Evolutionary conservation across 2,113 vertebrate species (phyloP).

Genomic region (Antechinus stuartii): DNA sequence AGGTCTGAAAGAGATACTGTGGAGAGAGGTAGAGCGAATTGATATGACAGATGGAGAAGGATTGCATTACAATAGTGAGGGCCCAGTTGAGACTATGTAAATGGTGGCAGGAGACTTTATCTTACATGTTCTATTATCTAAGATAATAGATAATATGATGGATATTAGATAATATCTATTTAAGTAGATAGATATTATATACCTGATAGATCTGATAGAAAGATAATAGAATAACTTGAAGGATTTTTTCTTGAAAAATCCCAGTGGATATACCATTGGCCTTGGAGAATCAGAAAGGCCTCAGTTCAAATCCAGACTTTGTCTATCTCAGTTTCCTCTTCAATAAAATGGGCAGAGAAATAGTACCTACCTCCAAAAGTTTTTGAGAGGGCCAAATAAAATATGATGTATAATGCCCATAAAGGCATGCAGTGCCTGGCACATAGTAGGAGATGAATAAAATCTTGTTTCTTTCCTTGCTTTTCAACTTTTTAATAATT

Average conservation of each 20-base stretch:
- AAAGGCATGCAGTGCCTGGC: not conserved
- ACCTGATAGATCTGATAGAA: too few species aligned
- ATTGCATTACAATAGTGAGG: not conserved
- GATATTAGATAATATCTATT: too few species aligned
- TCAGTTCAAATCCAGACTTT: too few species aligned
- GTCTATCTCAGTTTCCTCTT: too few species aligned
- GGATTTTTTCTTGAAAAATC: not conserved
- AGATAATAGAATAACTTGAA: too few species aligned
- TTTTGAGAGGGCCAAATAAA: not conserved
- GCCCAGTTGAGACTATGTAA: not conserved
- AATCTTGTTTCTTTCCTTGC: not conserved
- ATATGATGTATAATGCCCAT: not conserved
- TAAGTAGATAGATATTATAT: too few species aligned
- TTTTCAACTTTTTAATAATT: not conserved
- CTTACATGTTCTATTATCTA: not conserved
- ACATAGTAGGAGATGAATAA: not conserved
- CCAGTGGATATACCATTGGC: not conserved
- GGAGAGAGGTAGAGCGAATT: too few species aligned
- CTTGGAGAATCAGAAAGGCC: not conserved
- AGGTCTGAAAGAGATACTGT: too few species aligned
- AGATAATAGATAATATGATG: too few species aligned
- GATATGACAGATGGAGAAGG: too few species aligned
- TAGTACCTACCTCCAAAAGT: not conserved
- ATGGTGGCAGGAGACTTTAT: not conserved
- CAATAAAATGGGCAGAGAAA: not conserved